Evolutionary conservation across 2,888 invertebrate species (phyloP).

Genomic region (Drosophila mercatorum): DNA sequence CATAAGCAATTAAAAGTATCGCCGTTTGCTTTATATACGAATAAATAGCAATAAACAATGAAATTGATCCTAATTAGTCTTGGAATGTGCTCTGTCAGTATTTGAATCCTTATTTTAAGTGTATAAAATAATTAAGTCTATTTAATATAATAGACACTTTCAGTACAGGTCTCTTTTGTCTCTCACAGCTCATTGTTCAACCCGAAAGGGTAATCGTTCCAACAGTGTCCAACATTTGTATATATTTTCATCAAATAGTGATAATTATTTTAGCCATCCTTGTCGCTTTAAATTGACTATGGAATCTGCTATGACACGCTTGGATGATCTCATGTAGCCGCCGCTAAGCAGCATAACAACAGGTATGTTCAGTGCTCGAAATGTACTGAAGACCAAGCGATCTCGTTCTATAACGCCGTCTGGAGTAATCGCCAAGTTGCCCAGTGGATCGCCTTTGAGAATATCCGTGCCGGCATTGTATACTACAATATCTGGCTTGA

Average conservation of each 20-base stretch:
- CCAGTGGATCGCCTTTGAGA: conserved; percentile 91
- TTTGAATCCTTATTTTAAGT: neutral
- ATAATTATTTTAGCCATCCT: conserved; percentile 85
- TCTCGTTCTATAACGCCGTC: conserved; percentile 94
- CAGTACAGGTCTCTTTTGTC: conserved; percentile 1
- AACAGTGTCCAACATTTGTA: conserved; percentile 6
- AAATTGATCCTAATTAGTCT: too few relatives aligned
- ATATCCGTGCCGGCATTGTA: conserved; percentile 98
- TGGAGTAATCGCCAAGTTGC: conserved; percentile 89
- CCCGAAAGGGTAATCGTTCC: conserved; percentile 8
- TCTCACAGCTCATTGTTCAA: conserved; percentile 27
- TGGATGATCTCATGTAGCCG: conserved; percentile 92
- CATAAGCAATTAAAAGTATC: conserved; percentile 28
- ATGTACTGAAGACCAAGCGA: conserved; percentile 91
- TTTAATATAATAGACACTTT: neutral
- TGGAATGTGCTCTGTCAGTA: neutral
- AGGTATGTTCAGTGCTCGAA: conserved; percentile 88
- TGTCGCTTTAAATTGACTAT: conserved; percentile 90
- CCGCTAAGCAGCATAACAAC: conserved; percentile 95
- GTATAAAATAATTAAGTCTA: neutral
- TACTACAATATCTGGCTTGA: conserved; percentile 92
- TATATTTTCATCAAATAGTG: neutral
- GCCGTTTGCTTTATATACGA: neutral
- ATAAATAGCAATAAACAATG: conserved; percentile 4
- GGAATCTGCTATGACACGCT: conserved; percentile 93